Conservation (phyloP, 2,113 vertebrate species). For the Amblyopsis rosae region DNA sequence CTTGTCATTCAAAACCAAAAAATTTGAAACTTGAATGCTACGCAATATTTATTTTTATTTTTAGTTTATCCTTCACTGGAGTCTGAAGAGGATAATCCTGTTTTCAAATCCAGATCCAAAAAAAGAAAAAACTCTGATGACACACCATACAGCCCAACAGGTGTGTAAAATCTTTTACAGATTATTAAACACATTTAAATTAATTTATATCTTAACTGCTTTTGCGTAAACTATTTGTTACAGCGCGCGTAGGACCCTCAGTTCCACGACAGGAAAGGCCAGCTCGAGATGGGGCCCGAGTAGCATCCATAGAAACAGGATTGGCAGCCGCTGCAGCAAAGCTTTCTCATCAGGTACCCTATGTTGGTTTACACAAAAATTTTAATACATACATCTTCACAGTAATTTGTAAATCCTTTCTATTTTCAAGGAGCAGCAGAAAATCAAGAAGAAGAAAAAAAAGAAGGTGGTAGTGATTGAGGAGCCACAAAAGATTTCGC, state of each 20-base stretch:
- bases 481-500: conserved; percentile 79
- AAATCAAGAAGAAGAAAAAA: conserved; percentile 95
- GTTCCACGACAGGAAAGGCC: conserved; percentile 94
- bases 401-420: neutral
- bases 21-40: too few species aligned
- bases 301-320: conserved; percentile 97
- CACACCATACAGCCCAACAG: conserved; percentile 95
- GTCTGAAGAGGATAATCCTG: conserved; percentile 96
- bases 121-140: conserved; percentile 97
- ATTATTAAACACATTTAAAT: neutral
- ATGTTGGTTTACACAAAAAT: neutral
- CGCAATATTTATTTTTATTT: conserved; percentile 19
- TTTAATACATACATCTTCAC: neutral
- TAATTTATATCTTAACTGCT: neutral
- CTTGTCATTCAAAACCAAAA: too few species aligned
- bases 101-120: conserved; percentile 99
- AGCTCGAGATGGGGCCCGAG: conserved; percentile 93
- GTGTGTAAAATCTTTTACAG: conserved; percentile 60
- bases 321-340: conserved; percentile 93
- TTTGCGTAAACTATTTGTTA: neutral
- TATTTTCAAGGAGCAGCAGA: conserved; percentile 85
- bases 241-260: conserved; percentile 93
- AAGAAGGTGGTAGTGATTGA: conserved; percentile 83
- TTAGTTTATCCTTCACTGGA: conserved; percentile 96
- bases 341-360: conserved; percentile 92